These are phyloP conservation scores for Poeciliopsis turneri DNA, from an alignment of 2,797 vertebrate genomes.

Conservation along the genomic window DNA sequence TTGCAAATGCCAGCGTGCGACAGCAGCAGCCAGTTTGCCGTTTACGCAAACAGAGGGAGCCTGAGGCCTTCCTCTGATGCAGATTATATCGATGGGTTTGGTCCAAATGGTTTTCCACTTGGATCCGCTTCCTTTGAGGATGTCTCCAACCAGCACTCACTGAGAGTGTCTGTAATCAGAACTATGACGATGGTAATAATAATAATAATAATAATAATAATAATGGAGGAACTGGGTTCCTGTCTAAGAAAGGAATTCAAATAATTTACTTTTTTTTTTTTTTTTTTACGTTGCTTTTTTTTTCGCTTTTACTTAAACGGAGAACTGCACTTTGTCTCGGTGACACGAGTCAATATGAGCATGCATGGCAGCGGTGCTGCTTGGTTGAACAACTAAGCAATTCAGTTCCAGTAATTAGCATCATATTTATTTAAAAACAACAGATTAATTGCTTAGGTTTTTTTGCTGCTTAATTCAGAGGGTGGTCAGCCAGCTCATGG, in stretches of 20 bases:
- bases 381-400: conserved; percentile 38
- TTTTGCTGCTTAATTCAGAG: conserved; percentile 6
- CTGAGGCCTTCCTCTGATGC: conserved; percentile 18
- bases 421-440: conserved; percentile 49
- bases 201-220: conserved; percentile 12
- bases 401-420: conserved; percentile 31
- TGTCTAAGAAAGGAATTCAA: conserved; percentile 15
- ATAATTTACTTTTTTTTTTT: conserved; percentile 30
- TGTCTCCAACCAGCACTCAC: conserved; percentile 45
- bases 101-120: conserved; percentile 42
- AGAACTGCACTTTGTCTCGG: conserved; percentile 25
- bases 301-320: conserved; percentile 29
- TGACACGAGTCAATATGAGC: conserved; percentile 27
- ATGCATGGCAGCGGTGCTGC: conserved; percentile 42
- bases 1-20: conserved; percentile 12
- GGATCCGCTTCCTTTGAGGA: conserved; percentile 19
- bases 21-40: conserved; percentile 29
- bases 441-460: conserved; percentile 22
- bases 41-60: conserved; percentile 24
- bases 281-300: conserved; percentile 35
- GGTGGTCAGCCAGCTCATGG: neutral
- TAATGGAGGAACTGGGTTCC: conserved; percentile 33
- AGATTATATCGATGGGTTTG: conserved; percentile 29
- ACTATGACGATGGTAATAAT: conserved; percentile 12
- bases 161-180: conserved; percentile 31